Conservation (phyloP, 2,888 invertebrate genomes). For the Lordiphosa fenestrarum region DNA sequence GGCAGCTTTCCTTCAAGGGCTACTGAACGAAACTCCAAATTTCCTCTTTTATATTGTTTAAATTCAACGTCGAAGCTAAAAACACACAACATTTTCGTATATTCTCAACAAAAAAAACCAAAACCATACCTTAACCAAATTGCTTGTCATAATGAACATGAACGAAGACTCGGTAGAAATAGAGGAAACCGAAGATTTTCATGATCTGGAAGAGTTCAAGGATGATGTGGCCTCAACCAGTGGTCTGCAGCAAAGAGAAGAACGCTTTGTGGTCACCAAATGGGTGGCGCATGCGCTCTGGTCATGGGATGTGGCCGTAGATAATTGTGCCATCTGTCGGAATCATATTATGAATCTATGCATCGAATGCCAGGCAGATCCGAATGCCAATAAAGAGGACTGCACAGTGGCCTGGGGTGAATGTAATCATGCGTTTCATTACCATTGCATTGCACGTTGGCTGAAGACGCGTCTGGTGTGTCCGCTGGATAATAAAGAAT, state of each 20-base stretch:
- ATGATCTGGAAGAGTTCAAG: slow-evolving; percentile 80
- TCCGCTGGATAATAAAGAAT: slow-evolving; percentile 99
- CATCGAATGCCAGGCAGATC: slow-evolving; percentile 99
- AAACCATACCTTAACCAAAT: background rate
- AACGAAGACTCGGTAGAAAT: slow-evolving; percentile 86
- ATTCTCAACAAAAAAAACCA: background rate
- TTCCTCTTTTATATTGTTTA: no score
- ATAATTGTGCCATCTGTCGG: slow-evolving; percentile 99
- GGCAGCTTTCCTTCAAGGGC: no score
- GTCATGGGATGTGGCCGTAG: slow-evolving; percentile 99
- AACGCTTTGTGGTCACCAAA: slow-evolving; percentile 98
- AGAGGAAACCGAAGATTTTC: slow-evolving; percentile 89
- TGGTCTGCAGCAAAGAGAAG: slow-evolving; percentile 92
- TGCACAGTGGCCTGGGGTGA: slow-evolving; percentile 99
- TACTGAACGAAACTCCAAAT: no score
- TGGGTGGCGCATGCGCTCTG: slow-evolving; percentile 99
- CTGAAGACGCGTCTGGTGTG: slow-evolving; percentile 99
- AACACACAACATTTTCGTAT: no score
- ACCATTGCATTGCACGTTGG: slow-evolving; percentile 99
- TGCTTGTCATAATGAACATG: slow-evolving; percentile 21
- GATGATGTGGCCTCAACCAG: slow-evolving; percentile 81
- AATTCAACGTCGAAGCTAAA: no score
- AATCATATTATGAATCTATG: slow-evolving; percentile 99
- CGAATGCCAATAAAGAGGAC: slow-evolving; percentile 98
- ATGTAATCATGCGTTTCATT: slow-evolving; percentile 99